phyloP scores from a whole-genome alignment of 1,140 invertebrate species.

The Sycophaga agraensis region DNA sequence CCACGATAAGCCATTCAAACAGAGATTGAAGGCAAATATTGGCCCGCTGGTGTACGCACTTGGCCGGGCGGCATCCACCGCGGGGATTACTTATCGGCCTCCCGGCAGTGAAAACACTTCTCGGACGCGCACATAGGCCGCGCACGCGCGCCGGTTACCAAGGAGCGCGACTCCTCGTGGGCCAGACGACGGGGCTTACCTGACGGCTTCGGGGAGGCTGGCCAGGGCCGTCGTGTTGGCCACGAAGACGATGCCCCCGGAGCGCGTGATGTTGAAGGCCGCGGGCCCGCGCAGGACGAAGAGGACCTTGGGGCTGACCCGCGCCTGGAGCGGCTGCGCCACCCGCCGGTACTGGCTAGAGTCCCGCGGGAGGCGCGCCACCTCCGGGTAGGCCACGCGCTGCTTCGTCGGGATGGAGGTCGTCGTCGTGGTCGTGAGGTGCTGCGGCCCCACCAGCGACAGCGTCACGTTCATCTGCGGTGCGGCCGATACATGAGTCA shows the following conservation, averaged over 20 bases:
- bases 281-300: constrained; percentile 41
- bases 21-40: too few species aligned
- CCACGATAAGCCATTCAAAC: too few species aligned
- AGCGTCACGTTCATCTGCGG: constrained; percentile 47
- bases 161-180: too few species aligned
- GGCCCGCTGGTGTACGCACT: too few species aligned
- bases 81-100: too few species aligned
- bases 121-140: too few species aligned
- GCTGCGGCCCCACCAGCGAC: constrained; percentile 48
- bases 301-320: constrained; percentile 35
- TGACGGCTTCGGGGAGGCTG: constrained; percentile 43
- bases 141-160: too few species aligned
- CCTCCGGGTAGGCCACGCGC: constrained; percentile 38
- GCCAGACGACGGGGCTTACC: too few species aligned
- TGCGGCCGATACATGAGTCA: too few species aligned
- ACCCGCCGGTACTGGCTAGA: constrained; percentile 44
- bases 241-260: constrained; percentile 63
- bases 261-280: constrained; percentile 60
- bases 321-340: constrained; percentile 42
- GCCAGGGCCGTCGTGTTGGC: constrained; percentile 49
- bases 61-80: too few species aligned
- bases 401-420: constrained; percentile 32
- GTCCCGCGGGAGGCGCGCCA: constrained; percentile 34
- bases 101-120: too few species aligned
- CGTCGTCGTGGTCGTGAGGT: constrained; percentile 42